Conservation (phyloP, 2,797 vertebrate genomes). For the Anguilla anguilla region DNA sequence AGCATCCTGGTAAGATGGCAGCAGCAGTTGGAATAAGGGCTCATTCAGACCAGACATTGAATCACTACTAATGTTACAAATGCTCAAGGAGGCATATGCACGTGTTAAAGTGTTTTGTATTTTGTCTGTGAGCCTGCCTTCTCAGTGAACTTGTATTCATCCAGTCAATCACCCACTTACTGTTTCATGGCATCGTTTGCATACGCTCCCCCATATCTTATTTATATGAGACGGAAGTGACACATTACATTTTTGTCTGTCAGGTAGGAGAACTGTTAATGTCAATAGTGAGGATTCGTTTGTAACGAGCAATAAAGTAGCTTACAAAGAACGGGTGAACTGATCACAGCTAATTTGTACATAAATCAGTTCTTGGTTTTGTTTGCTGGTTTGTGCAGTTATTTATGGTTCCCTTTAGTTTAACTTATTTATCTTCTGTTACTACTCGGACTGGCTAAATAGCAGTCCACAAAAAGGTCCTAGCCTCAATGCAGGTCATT, state of each 20-base stretch:
- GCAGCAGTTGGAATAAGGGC: constrained; percentile 20
- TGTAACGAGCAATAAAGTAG: background rate
- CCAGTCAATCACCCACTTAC: background rate
- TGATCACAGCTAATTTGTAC: background rate
- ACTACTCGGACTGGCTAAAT: background rate
- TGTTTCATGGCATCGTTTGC: background rate
- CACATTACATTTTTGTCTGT: background rate
- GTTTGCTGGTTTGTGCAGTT: background rate
- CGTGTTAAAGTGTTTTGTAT: background rate
- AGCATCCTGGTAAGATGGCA: constrained; percentile 25
- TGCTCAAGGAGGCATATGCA: background rate
- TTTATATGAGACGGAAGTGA: background rate
- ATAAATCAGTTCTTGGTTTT: background rate
- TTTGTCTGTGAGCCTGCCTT: background rate
- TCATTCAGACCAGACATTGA: background rate
- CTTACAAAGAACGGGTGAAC: background rate
- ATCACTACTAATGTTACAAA: background rate
- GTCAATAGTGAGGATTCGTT: background rate
- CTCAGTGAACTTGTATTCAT: background rate
- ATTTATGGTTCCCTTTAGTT: background rate
- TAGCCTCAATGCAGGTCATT: background rate
- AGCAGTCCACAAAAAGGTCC: background rate
- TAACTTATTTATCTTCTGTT: background rate
- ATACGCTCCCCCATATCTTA: background rate
- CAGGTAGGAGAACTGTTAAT: background rate